Percentiles rank a stretch among this genome's conserved stretches.
phyloP scores from a whole-genome alignment of 2,888 invertebrate genomes.

The Frankliniella fusca region DNA sequence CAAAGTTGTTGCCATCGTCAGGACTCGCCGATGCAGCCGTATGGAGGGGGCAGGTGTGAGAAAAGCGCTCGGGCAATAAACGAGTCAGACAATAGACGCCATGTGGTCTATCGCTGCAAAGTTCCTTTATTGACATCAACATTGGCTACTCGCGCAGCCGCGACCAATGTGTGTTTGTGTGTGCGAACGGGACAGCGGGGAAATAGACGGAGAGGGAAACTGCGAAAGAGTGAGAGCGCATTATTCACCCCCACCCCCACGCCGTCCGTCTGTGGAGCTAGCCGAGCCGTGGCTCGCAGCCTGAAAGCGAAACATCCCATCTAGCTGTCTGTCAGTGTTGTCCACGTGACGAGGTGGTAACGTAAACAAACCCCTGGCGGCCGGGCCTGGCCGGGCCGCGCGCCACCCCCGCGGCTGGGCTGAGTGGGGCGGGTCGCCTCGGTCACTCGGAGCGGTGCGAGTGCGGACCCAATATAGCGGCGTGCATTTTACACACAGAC shows the following conservation, averaged over 20 bases:
- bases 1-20: too few relatives aligned
- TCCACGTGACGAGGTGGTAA: slow-evolving; percentile 10
- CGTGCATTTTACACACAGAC: too few relatives aligned
- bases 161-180: neutral
- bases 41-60: too few relatives aligned
- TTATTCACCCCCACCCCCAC: slow-evolving; percentile 1
- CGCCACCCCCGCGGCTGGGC: too few relatives aligned
- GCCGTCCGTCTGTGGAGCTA: neutral
- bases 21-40: too few relatives aligned
- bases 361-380: neutral
- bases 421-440: too few relatives aligned
- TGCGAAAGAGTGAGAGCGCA: neutral
- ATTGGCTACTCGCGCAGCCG: neutral
- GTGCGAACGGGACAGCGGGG: neutral
- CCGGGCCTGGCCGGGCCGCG: too few relatives aligned
- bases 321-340: slow-evolving; percentile 2
- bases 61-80: too few relatives aligned
- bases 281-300: neutral
- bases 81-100: neutral
- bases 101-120: neutral
- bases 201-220: neutral
- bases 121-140: neutral
- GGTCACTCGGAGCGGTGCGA: too few relatives aligned
- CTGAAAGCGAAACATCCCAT: slow-evolving; percentile 5
- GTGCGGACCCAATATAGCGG: too few relatives aligned